A percentile compares a stretch with the other conserved stretches of the same genome.
Conservation (phyloP, 1,140 invertebrate species). For the Drosophila ficusphila region DNA sequence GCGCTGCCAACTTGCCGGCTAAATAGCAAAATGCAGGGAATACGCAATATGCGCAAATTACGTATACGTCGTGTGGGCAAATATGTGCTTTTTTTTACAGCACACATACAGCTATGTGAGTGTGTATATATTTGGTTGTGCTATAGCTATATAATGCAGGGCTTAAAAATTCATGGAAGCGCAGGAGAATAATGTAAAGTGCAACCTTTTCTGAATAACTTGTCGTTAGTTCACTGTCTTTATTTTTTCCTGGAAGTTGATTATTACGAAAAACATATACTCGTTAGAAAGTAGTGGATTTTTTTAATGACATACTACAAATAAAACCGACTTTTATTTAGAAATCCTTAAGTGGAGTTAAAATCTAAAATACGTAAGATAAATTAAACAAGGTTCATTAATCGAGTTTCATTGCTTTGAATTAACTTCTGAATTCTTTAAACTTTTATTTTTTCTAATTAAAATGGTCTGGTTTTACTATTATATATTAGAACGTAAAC, state of each 20-base stretch:
- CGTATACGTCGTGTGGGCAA: slow-evolving; percentile 63
- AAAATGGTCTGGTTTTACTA: too few relatives aligned
- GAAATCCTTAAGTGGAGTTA: too few relatives aligned
- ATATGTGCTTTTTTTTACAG: slow-evolving; percentile 48
- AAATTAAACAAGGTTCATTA: too few relatives aligned
- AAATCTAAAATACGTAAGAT: too few relatives aligned
- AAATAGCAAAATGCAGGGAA: slow-evolving; percentile 68
- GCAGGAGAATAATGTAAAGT: slow-evolving; percentile 33
- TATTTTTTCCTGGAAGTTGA: background rate
- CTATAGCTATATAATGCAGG: slow-evolving; percentile 24
- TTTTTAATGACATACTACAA: background rate
- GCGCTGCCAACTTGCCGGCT: slow-evolving; percentile 59
- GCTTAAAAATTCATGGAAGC: slow-evolving; percentile 42
- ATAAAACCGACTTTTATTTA: too few relatives aligned
- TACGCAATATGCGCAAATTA: slow-evolving; percentile 80
- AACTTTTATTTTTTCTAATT: too few relatives aligned
- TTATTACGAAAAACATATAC: background rate
- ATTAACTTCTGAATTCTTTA: too few relatives aligned
- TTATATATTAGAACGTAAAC: too few relatives aligned
- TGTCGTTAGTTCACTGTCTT: background rate
- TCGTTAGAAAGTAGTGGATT: background rate
- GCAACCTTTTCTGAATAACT: slow-evolving; percentile 31
- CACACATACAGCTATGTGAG: background rate
- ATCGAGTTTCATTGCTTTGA: too few relatives aligned
- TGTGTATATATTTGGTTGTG: slow-evolving; percentile 1